Percentiles rank a stretch among this genome's conserved stretches.
Evolutionary conservation across 2,113 vertebrate species (phyloP).

Genomic region (Serinus canaria): DNA sequence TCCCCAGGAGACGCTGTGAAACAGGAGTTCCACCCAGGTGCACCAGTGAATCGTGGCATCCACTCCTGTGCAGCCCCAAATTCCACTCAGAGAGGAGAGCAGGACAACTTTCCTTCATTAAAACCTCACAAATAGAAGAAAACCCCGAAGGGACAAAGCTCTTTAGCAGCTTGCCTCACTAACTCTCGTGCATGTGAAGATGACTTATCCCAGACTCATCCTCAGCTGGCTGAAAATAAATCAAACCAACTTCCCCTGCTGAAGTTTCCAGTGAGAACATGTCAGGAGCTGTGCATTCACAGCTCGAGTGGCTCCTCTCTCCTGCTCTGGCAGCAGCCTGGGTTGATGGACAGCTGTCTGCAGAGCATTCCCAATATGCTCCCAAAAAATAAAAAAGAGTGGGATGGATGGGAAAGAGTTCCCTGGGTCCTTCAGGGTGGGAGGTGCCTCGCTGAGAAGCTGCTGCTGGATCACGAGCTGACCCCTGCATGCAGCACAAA

Average conservation of each 20-base stretch:
- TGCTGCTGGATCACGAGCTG: neutral
- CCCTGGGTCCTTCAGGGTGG: neutral
- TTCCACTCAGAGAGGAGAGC: neutral
- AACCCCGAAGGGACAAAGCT: neutral
- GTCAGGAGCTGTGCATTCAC: neutral
- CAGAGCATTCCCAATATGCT: neutral
- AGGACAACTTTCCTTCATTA: neutral
- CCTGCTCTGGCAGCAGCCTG: neutral
- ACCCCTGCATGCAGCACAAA: neutral
- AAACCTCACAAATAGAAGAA: neutral
- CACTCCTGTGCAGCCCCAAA: neutral
- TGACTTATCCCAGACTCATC: neutral
- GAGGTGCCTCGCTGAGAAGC: neutral
- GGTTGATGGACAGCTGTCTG: neutral
- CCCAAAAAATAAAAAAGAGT: neutral
- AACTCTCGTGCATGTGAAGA: neutral
- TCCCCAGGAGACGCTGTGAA: neutral
- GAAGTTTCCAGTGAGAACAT: neutral
- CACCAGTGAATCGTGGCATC: neutral
- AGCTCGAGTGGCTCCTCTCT: neutral
- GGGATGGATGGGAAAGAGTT: neutral
- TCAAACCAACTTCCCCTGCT: neutral
- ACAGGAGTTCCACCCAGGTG: neutral
- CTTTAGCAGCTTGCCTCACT: neutral
- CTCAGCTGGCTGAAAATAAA: neutral